phyloP scores from a whole-genome alignment of 2,113 vertebrate species.

The Siniperca knerii region DNA sequence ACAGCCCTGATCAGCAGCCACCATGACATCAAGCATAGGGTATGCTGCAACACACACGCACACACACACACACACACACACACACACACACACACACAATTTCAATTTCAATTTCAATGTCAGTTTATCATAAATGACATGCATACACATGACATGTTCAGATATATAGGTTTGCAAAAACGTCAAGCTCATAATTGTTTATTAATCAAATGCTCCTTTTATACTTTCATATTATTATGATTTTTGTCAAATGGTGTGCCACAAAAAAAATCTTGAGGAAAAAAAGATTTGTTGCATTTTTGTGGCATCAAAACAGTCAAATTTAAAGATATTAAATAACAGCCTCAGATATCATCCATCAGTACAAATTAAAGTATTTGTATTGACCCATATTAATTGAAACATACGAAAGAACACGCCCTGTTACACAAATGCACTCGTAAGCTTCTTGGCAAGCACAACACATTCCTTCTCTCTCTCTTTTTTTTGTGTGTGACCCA shows the following conservation, averaged over 20 bases:
- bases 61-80: neutral
- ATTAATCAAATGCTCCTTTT: neutral
- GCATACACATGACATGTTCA: neutral
- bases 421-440: slow-evolving; percentile 30
- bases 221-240: neutral
- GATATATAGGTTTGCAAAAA: neutral
- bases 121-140: neutral
- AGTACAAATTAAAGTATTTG: slow-evolving; percentile 16
- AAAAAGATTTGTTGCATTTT: neutral
- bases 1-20: slow-evolving; percentile 82
- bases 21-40: slow-evolving; percentile 86
- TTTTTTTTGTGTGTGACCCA: slow-evolving; percentile 50
- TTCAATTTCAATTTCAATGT: neutral
- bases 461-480: slow-evolving; percentile 55
- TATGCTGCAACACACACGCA: slow-evolving; percentile 38
- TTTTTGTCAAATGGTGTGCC: neutral
- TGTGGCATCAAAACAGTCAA: neutral
- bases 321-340: neutral
- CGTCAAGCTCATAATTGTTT: neutral
- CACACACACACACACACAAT: neutral
- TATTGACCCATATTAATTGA: slow-evolving; percentile 39
- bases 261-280: neutral
- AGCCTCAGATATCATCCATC: neutral
- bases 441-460: slow-evolving; percentile 57
- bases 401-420: slow-evolving; percentile 9